Evolutionary conservation across 1,140 invertebrate genomes (phyloP), one percentile per base, ranked within the genome.

Genomic region (Brachionus asplanchnoidis): DNA sequence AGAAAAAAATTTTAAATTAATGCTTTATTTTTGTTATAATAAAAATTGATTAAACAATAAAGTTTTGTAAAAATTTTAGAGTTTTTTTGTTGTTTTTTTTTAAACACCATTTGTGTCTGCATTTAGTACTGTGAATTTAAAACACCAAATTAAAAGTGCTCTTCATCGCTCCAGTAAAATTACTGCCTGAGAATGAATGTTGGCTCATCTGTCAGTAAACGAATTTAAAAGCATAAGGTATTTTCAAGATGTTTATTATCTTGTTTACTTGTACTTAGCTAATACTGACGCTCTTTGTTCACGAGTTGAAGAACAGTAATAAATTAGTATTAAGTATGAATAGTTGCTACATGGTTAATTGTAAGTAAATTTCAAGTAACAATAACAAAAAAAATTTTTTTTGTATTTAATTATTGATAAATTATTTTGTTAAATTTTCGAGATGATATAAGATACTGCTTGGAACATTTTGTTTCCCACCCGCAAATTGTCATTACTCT

Each of bases 161-260:
- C n/a, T 20, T n/a, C 17, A 9, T 60, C 9, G 53, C 20, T 60
- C 53, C 23, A 32, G 32, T 68, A 36, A n/a, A 32, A 40, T 68
- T 68, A 32, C 8, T 14, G 66, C 66, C 11, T 32, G 32, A 5
- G 26, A 68, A 32, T 68, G n/a, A n/a, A 32, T 32, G 9, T 40
- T 32, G 66, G 26, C 12, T 32, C 32, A 68, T 68, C 9, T 68
- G 66, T 68, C 66, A 68, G 66, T 68, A n/a, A 68, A 40, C 9
- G 40, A 14, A 9, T 40, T 17, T 40, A 20, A 73, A 73, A 73
- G 68, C 68, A 73, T 73, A 73, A 73, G 68, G 68, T 42, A 17
- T 73, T 40, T 42, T 73, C 68, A 73, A 73, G 68, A 73, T 73
- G 68, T 73, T 73, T 73, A 73, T 73, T 73, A 42, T 73, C 36